Percentiles rank a stretch among this genome's conserved stretches.
phyloP scores from a whole-genome alignment of 1,140 invertebrate species.

The Muscidifurax raptorellus region DNA sequence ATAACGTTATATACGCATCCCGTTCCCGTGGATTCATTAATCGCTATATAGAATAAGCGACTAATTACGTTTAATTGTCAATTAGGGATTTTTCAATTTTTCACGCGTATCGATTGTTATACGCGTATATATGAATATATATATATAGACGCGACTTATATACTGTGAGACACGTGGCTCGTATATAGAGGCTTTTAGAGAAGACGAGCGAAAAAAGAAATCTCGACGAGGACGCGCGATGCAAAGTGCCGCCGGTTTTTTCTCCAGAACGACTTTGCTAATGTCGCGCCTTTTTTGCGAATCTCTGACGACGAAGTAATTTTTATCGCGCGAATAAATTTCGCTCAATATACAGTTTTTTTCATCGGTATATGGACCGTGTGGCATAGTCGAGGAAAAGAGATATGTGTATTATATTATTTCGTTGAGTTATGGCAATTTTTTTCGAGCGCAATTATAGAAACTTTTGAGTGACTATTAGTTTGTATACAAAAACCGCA shows the following conservation, averaged over 20 bases:
- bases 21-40: constrained; percentile 30
- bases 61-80: constrained; percentile 50
- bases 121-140: too few relatives aligned
- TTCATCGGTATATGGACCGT: neutral
- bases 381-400: neutral
- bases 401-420: too few relatives aligned
- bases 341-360: neutral
- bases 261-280: neutral
- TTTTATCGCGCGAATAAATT: constrained; percentile 18
- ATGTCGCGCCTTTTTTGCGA: neutral
- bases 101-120: neutral
- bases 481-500: too few relatives aligned
- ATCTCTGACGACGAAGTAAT: neutral
- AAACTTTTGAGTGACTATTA: neutral
- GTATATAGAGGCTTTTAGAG: neutral
- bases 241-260: constrained; percentile 19
- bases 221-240: neutral
- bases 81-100: constrained; percentile 41
- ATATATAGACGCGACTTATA: neutral
- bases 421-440: neutral
- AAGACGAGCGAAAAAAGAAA: neutral
- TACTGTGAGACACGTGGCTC: neutral
- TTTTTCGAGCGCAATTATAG: neutral
- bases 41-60: neutral
- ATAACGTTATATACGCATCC: neutral